These are phyloP conservation scores for Sylvia borin DNA, from an alignment of 2,797 vertebrate genomes.

Conservation along the genomic window DNA sequence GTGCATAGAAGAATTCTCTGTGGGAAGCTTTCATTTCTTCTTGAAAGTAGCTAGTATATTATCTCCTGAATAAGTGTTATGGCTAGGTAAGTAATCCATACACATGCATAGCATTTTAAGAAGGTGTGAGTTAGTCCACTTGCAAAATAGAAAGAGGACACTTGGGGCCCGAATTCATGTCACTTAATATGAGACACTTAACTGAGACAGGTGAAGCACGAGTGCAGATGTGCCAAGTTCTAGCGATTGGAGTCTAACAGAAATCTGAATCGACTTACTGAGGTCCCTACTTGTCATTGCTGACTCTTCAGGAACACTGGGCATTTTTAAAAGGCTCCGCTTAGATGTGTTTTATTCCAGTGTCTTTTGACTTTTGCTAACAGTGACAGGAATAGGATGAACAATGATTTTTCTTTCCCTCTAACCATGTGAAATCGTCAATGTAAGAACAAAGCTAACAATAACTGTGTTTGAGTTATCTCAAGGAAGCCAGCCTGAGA, in stretches of 20 bases:
- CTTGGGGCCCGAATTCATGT: neutral
- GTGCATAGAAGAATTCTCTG: neutral
- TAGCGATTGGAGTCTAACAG: neutral
- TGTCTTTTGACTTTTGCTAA: neutral
- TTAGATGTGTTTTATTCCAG: neutral
- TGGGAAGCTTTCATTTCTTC: neutral
- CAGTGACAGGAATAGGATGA: neutral
- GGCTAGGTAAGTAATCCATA: neutral
- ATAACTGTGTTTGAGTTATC: neutral
- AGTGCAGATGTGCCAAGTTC: neutral
- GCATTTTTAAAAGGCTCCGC: neutral
- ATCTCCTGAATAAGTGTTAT: neutral
- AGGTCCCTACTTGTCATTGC: neutral
- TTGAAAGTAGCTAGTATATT: neutral
- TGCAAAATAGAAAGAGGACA: neutral
- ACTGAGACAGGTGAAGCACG: neutral
- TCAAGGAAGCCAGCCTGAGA: slow-evolving; percentile 5
- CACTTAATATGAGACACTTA: neutral
- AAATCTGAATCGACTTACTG: neutral
- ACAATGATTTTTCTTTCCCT: neutral
- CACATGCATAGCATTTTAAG: neutral
- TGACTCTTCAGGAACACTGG: neutral
- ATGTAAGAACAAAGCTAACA: neutral
- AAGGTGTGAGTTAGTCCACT: neutral
- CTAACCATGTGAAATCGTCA: neutral